Evolutionary conservation across 1,140 invertebrate species (phyloP), one percentile per base, ranked within the genome.

Genomic region (Drosophila ambigua): DNA sequence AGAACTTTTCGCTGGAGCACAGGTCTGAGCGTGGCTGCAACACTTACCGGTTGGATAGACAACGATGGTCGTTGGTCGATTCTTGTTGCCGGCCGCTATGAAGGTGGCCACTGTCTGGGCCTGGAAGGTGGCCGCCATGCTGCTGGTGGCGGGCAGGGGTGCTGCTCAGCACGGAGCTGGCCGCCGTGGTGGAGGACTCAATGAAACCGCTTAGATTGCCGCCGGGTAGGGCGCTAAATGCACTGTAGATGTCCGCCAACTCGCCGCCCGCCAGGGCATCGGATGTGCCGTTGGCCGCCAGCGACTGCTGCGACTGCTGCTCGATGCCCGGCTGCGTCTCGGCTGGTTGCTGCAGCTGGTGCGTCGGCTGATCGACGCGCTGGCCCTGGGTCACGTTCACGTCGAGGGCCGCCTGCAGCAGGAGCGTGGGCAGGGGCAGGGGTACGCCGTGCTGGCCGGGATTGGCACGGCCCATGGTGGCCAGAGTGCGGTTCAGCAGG

Each of bases 31-130:
- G n/a, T n/a, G n/a, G n/a, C n/a, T 20, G 20, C 20, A 20, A 20
- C 20, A 85, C 87, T 88, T 68, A 91, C 90, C 90, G 79, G 90
- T 90, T 66, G 90, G 90, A 77, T 91, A 91, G n/a, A 91, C 66
- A 24, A 90, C 76, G 15, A 91, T 88, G 62, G 90, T 91, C 39
- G 85, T 78, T 41, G 89, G 65, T 50, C 89, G 89, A 79, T 91
- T 91, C 60, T 91, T 91, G 59, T 77, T 85, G 20, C 89, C 89
- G 52, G 83, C 82, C 44, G 82, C 74, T 35, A 87, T 82, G 13
- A 87, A 72, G 55, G 83, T 85, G 69, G 89, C 83, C 65, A 91
- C 82, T 11, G 89, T 91, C 48, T 87, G 82, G 7, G 82, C 63
- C 41, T 80, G 82, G n/a, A 81, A 81, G 4, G 77, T 81, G 23